Evolutionary conservation across 1,140 invertebrate species (phyloP), one percentile per base, ranked within the genome.

Genomic region (Drosophila nasuta): DNA sequence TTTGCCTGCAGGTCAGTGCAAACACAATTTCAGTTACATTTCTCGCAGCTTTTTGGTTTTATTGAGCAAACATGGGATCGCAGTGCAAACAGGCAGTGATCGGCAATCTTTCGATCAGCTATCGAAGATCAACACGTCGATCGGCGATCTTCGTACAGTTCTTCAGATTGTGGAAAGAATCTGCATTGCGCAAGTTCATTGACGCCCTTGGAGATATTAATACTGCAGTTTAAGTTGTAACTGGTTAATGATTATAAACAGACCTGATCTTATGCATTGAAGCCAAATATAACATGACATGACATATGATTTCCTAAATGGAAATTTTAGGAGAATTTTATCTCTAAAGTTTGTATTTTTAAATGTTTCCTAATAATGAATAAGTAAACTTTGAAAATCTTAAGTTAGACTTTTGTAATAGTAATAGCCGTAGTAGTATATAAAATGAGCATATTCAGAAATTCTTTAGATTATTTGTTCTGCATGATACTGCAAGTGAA

Each of bases 1-100:
- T 83, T 79, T 87, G 71, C 48, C 79, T 74, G 79, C 58, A 60
- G 70, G 58, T 64, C 57, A 71, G 75, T 79, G 83, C 52, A 82
- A 82, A 87, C 51, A 87, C 35, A 66, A 88, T 82, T 83, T 87
- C 77, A 83, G 82, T 88, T 80, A 87, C 82, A 88, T 87, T 88
- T 82, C 43, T 52, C 65, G n/a, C 64, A 72, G 80, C 63, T 46
- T 58, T 81, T 35, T 88, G 83, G 83, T 77, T 77, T 80, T 87
- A 15, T 88, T 87, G 77, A 72, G 33, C 83, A 87, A 87, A 87
- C 80, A 77, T 63, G 60, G 49, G 59, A 79, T 71, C 70, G 64
- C 63, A 63, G 30, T 10, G 62, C 63, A 87, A 86, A 87, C 79
- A 86, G 54, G 38, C 10, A 5, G 2, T 56, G 67, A 81, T 85